Base-by-base conservation (phyloP, 2,888 invertebrate genomes). In the Pilophorus perplexus region DNA sequence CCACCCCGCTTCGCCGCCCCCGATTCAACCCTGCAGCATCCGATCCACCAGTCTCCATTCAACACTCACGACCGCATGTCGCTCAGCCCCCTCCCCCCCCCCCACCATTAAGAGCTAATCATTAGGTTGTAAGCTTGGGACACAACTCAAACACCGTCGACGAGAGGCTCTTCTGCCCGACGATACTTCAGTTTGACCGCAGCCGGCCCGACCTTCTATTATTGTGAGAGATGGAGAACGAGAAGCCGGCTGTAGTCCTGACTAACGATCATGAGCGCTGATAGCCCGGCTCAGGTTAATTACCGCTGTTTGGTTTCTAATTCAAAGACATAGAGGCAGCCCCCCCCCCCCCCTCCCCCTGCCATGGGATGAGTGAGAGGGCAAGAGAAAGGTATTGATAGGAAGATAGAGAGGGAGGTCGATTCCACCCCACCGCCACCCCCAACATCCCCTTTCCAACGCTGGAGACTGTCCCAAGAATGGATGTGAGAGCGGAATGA, bases 401-500 rank as follows among this genome's bases (percentile, higher is more conserved):
- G 52, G 28, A 33, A 33, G 33, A 18, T 16, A 5, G 52, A 2
- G 52, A 18, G 52, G 18, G 33, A 6, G 33, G 12, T 6, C 6
- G 33, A 33, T 12, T 33, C n/a, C n/a, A n/a, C n/a, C n/a, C n/a
- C n/a, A n/a, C n/a, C n/a, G n/a, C n/a, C n/a, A n/a, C n/a, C n/a
- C n/a, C n/a, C n/a, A n/a, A n/a, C n/a, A n/a, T n/a, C n/a, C n/a
- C n/a, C n/a, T n/a, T n/a, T n/a, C n/a, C n/a, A n/a, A n/a, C n/a
- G n/a, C 14, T 12, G 38, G 38, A 38, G 44, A 44, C 52, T 18
- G 8, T 28, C 16, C 52, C 59, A 59, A 42, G 59, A 59, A 59
- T 59, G 42, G 42, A 59, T 27, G 59, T 42, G 42, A 59, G 33
- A 42, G 40, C 27, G 59, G 59, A 23, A 59, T 59, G 59, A 59